Percentiles rank a stretch among this genome's conserved stretches.
phyloP scores from a whole-genome alignment of 2,888 invertebrate genomes.

The Oxyteleia sp. region DNA sequence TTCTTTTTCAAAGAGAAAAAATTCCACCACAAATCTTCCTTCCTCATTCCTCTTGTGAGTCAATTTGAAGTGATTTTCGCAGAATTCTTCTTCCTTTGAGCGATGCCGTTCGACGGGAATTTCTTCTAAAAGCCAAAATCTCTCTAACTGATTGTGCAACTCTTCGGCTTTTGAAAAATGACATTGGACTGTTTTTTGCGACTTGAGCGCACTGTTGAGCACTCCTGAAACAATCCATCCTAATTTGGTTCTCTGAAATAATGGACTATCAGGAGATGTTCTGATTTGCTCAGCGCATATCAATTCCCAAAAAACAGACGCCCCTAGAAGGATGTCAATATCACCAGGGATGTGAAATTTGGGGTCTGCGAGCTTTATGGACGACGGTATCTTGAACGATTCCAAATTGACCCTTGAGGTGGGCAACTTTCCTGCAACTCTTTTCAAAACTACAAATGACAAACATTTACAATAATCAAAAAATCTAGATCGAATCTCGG shows the following conservation, averaged over 20 bases:
- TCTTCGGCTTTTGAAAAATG: too few relatives aligned
- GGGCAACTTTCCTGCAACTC: slow-evolving; percentile 56
- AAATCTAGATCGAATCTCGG: slow-evolving; percentile 60
- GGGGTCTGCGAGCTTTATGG: slow-evolving; percentile 69
- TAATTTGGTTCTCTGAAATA: slow-evolving; percentile 61
- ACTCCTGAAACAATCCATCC: slow-evolving; percentile 65
- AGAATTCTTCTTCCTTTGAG: too few relatives aligned
- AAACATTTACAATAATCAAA: too few relatives aligned
- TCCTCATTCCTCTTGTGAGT: neutral
- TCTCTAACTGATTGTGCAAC: too few relatives aligned
- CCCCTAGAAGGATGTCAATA: slow-evolving; percentile 74
- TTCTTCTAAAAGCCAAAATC: too few relatives aligned
- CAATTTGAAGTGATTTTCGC: too few relatives aligned
- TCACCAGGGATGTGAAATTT: slow-evolving; percentile 52
- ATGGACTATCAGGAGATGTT: slow-evolving; percentile 12
- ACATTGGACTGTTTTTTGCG: neutral
- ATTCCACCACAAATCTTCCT: slow-evolving; percentile 5
- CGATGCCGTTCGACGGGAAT: too few relatives aligned
- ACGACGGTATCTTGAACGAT: slow-evolving; percentile 39
- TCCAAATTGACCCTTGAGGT: slow-evolving; percentile 17
- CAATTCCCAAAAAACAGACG: slow-evolving; percentile 65
- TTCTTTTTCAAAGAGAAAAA: slow-evolving; percentile 3
- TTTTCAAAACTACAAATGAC: too few relatives aligned
- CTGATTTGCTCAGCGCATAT: slow-evolving; percentile 60
- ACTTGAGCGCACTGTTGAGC: neutral